Percentiles rank a stretch among this genome's conserved stretches.
These are phyloP conservation scores for Pseudochirops cupreus DNA, from an alignment of 2,797 vertebrate species.

Conservation along the genomic window DNA sequence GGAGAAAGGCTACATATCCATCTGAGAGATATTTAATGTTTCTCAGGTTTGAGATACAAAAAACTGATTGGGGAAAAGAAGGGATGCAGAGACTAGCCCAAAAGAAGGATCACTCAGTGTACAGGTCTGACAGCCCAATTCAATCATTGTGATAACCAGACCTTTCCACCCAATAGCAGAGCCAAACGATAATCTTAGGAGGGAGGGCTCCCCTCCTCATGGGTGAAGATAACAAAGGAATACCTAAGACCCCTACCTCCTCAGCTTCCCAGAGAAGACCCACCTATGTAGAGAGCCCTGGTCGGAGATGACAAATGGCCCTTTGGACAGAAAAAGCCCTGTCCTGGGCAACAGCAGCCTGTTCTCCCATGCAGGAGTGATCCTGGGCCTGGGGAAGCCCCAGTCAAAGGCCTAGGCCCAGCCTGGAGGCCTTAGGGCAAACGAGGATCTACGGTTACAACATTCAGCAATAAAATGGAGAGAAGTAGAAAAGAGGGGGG, in stretches of 20 bases:
- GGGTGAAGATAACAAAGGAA: background rate
- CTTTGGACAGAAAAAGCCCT: conserved; percentile 4
- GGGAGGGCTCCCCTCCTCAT: conserved; percentile 64
- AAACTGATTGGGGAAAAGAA: conserved; percentile 8
- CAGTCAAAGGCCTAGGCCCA: conserved; percentile 32
- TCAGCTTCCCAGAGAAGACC: conserved; percentile 52
- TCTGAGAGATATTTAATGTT: conserved; percentile 73
- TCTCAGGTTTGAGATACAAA: conserved; percentile 70
- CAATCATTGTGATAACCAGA: background rate
- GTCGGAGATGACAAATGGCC: background rate
- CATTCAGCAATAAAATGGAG: background rate
- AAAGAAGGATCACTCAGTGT: conserved; percentile 50
- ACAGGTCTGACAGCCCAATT: conserved; percentile 64
- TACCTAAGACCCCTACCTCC: conserved; percentile 23
- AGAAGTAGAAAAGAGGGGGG: background rate
- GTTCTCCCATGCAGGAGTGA: background rate
- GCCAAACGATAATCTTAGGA: conserved; percentile 5
- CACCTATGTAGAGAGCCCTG: conserved; percentile 16
- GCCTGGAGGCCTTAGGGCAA: conserved; percentile 15
- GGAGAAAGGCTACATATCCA: conserved; percentile 53
- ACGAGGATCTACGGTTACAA: conserved; percentile 28
- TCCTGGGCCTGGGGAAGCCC: conserved; percentile 24
- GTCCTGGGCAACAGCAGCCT: conserved; percentile 44
- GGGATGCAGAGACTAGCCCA: conserved; percentile 31
- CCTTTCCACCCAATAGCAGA: background rate